Evolutionary conservation across 2,113 vertebrate genomes (phyloP), one percentile per base, ranked within the genome.

Genomic region (Epinephelus fuscoguttatus): DNA sequence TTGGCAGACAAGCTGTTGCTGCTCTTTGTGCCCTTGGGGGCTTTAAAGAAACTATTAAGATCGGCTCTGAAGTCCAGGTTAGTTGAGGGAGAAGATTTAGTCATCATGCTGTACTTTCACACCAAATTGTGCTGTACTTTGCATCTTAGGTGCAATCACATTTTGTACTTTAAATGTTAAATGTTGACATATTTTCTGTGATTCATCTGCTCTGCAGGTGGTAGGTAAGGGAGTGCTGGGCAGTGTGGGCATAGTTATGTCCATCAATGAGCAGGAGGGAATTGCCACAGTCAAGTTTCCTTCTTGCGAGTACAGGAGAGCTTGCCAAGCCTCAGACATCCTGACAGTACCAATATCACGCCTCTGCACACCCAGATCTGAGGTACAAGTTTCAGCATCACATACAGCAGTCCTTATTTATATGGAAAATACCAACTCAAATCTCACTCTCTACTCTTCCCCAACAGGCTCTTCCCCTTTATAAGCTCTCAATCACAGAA

Each of bases 11-110:
- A 93, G 98, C 98, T 0, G 97, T 99, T 3, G 98, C 98, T 17
- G 98, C 98, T 1, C 96, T 99, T 27, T 99, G 98, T 68, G 98
- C 98, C 7, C 95, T 99, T 3, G 98, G 98, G 14, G 98, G 98
- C 92, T 99, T 99, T 93, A 99, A 99, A 89, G 98, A 99, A 93
- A 99, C 97, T 0, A 99, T 99, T 92, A 99, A 99, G 95, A 99
- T 99, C 50, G 98, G 98, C 86, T 99, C 98, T 14, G 98, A 99
- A 92, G 98, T 99, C 57, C 98, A 99, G 97, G 98, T 99, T 91
- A 75, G 91, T 88, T 6, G 6, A 45, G 50, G 5, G 9, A 66
- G 6, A 57, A 2, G 5, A 57, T 33, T 21, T 21, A 18, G 1
- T 37, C 21, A n/a, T 70, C 63, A 69, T 47, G 1, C 14, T 33